Conservation (phyloP, 2,888 invertebrate genomes). For the Rhagonycha lutea region DNA sequence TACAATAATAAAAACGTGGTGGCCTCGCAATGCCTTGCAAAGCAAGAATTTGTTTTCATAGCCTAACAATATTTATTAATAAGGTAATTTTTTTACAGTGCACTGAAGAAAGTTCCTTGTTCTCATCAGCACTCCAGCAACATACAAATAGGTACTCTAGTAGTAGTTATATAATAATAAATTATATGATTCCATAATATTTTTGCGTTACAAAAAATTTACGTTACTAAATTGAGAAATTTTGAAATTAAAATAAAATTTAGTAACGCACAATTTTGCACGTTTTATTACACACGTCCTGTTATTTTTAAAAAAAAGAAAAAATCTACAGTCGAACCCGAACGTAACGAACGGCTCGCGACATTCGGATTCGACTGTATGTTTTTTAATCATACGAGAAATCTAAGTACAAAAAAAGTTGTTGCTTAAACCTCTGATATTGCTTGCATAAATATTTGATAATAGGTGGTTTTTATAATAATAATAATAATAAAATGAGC, state of each 20-base stretch:
- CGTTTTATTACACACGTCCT: neutral
- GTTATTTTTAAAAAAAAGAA: neutral
- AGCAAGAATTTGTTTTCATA: slow-evolving; percentile 43
- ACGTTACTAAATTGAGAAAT: neutral
- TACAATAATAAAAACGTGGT: slow-evolving; percentile 14
- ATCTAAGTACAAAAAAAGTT: slow-evolving; percentile 34
- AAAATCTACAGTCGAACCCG: neutral
- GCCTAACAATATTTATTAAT: slow-evolving; percentile 52
- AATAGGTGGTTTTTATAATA: slow-evolving; percentile 39
- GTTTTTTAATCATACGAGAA: slow-evolving; percentile 12
- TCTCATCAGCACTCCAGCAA: slow-evolving; percentile 34
- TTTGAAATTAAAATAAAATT: neutral
- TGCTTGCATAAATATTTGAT: slow-evolving; percentile 53
- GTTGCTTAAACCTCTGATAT: slow-evolving; percentile 48
- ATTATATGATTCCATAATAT: slow-evolving; percentile 15
- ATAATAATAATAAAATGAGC: slow-evolving; percentile 45
- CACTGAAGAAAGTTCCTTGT: slow-evolving; percentile 44
- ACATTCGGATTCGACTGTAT: neutral
- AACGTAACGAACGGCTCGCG: neutral
- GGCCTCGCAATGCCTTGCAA: slow-evolving; percentile 26
- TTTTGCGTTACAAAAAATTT: slow-evolving; percentile 3
- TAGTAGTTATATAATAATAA: slow-evolving; percentile 43
- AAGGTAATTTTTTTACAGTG: slow-evolving; percentile 50
- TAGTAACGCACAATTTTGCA: neutral
- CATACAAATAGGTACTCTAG: slow-evolving; percentile 55